phyloP scores from a whole-genome alignment of 1,140 invertebrate genomes.

The Zaprionus vittiger region DNA sequence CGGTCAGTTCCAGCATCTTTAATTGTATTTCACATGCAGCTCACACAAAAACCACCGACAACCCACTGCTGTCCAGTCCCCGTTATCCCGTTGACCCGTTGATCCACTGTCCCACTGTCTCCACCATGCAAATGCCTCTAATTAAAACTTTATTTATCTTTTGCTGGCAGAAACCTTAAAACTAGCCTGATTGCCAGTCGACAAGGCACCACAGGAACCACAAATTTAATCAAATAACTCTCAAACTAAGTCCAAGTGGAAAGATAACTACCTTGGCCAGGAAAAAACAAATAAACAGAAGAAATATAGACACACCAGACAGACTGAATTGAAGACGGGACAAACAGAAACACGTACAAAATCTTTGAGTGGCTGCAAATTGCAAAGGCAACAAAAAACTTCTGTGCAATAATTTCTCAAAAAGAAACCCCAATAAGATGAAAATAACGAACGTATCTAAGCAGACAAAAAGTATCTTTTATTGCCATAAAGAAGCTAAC shows the following conservation, averaged over 20 bases:
- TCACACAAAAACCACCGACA: constrained; percentile 43
- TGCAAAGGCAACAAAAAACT: constrained; percentile 61
- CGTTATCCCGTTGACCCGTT: no score
- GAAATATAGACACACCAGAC: not conserved
- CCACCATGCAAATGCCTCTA: constrained; percentile 42
- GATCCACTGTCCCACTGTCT: not conserved
- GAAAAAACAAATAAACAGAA: constrained; percentile 5
- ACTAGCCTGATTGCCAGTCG: constrained; percentile 32
- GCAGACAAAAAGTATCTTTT: constrained; percentile 62
- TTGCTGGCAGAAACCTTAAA: constrained; percentile 16
- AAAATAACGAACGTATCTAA: constrained; percentile 35
- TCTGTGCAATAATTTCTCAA: constrained; percentile 65
- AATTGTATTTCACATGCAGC: constrained; percentile 54
- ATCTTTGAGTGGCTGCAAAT: constrained; percentile 53
- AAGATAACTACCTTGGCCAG: constrained; percentile 21
- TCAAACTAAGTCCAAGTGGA: constrained; percentile 30
- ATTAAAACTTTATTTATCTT: constrained; percentile 72
- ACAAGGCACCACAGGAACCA: constrained; percentile 34
- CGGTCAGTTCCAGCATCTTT: constrained; percentile 16
- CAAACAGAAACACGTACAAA: constrained; percentile 38
- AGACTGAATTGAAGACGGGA: not conserved
- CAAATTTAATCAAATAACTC: constrained; percentile 72
- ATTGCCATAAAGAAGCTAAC: constrained; percentile 66
- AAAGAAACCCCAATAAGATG: constrained; percentile 18
- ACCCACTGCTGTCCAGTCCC: not conserved